phyloP scores from a whole-genome alignment of 92 coral and sea anemone genomes.

The Porites lobata region DNA sequence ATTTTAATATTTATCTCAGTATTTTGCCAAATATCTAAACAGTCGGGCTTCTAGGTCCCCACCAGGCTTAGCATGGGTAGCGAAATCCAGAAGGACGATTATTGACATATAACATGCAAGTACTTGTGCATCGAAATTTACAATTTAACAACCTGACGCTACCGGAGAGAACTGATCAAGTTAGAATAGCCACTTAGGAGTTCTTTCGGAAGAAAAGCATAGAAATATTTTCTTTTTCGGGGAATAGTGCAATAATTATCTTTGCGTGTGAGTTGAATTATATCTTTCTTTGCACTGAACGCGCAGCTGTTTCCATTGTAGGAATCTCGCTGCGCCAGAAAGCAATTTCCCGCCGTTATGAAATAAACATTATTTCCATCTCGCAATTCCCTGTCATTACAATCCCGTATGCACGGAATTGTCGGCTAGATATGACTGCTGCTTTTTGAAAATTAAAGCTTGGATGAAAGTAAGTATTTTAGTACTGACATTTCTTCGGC shows the following conservation, averaged over 20 bases:
- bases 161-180: no score
- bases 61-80: not conserved
- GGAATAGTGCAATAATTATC: not conserved
- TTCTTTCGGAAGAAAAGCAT: not conserved
- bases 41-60: constrained; percentile 28
- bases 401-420: not conserved
- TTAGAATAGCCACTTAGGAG: not conserved
- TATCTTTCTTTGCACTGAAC: not conserved
- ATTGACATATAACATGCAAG: not conserved
- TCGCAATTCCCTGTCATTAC: not conserved
- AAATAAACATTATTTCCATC: not conserved
- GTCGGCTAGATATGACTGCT: not conserved
- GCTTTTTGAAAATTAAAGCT: not conserved
- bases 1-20: not conserved
- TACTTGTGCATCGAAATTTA: not conserved
- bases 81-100: not conserved
- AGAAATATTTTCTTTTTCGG: not conserved
- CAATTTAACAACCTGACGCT: no score
- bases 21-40: not conserved
- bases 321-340: not conserved
- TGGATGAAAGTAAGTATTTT: not conserved
- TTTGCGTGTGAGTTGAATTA: constrained; percentile 4
- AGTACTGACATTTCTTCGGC: not conserved
- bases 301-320: constrained; percentile 8
- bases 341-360: constrained; percentile 16